Evolutionary conservation across 2,113 vertebrate genomes (phyloP), one percentile per base, ranked within the genome.

Genomic region (Carettochelys insculpta): DNA sequence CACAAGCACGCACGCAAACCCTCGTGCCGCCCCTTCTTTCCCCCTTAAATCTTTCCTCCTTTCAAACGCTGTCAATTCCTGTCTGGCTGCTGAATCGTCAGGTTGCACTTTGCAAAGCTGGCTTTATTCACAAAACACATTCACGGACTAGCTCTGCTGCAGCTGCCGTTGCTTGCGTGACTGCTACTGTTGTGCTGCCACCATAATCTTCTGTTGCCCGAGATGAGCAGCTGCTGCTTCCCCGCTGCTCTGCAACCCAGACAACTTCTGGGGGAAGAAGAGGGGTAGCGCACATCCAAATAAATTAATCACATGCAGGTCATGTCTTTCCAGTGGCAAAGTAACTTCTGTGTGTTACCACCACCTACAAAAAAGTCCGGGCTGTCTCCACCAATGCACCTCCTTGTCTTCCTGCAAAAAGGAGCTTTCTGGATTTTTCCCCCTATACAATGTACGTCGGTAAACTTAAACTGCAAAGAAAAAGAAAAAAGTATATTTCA

Each of bases 151-250:
- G 94, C 47, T 83, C 90, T 89, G 90, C 78, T 25, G 90, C 80
- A 65, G 92, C 94, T 92, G 90, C 93, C 94, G 78, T 87, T 52
- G 86, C 86, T 48, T 87, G 87, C 2, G 81, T 95, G 20, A 80
- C 85, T 6, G 86, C 87, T 34, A 88, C 92, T 43, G 85, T 91
- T 38, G 90, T 68, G 94, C 93, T 77, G 96, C 97, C 97, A 97
- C 97, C 98, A 97, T 97, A 95, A 97, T 97, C 97, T 94, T 93
- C 96, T 56, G 91, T 95, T 50, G 85, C 95, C 61, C 89, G 91
- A 96, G 95, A 93, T 34, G 6, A 96, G 94, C 94, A 52, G 96
- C 94, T 45, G 96, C 95, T 48, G 97, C 92, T 81, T 80, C 90
- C 90, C 88, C 75, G 88, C 94, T 43, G 95, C 96, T 87, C 78